Evolutionary conservation across 2,113 vertebrate species (phyloP).

Genomic region (Vidua chalybeata): DNA sequence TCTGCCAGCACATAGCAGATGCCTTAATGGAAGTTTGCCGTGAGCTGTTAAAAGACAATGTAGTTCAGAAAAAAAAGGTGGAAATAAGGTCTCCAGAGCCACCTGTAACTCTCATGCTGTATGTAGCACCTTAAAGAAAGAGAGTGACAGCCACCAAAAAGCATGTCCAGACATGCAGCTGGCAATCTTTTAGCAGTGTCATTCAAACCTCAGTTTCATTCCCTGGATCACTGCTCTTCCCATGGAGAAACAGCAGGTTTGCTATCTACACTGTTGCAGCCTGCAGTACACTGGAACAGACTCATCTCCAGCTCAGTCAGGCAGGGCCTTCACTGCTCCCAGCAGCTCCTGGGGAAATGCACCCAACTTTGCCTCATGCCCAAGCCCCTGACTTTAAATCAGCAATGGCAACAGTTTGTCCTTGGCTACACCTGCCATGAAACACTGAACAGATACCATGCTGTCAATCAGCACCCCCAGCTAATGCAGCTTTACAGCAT

Average conservation of each 20-base stretch:
- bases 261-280: not conserved
- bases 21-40: not conserved
- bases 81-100: not conserved
- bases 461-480: not conserved
- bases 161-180: not conserved
- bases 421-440: not conserved
- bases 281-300: not conserved
- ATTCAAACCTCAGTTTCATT: not conserved
- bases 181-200: not conserved
- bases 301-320: not conserved
- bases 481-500: not conserved
- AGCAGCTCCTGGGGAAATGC: accelerated
- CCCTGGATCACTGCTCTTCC: not conserved
- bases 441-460: accelerated
- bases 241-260: not conserved
- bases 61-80: not conserved
- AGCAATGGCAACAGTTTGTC: not conserved
- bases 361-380: not conserved
- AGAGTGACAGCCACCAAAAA: not conserved
- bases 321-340: not conserved
- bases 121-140: not conserved
- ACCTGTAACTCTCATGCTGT: not conserved
- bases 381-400: not conserved
- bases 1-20: not conserved
- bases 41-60: not conserved